Percentiles rank a stretch among this genome's conserved stretches.
phyloP scores from a whole-genome alignment of 2,888 invertebrate species.

The Lasioglossum calceatum region DNA sequence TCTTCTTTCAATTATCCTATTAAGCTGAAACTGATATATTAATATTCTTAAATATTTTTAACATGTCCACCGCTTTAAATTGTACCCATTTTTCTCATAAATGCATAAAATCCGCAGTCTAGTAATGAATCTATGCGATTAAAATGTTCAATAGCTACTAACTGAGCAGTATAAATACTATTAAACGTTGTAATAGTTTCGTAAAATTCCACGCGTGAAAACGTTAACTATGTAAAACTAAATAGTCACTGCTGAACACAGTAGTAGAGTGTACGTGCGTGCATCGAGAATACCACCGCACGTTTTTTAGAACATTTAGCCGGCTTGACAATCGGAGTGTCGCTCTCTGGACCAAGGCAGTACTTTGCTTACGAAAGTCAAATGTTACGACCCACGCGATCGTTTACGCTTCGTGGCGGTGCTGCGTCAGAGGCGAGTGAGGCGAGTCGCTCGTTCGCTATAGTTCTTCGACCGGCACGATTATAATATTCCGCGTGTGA shows the following conservation, averaged over 20 bases:
- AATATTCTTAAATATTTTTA: no score
- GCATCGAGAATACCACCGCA: neutral
- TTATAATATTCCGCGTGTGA: neutral
- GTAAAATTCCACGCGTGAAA: neutral
- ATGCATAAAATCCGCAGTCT: no score
- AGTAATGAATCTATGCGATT: neutral
- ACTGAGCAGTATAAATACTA: neutral
- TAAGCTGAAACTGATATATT: no score
- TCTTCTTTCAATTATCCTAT: no score
- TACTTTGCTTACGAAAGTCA: conserved; percentile 24
- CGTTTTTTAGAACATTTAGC: conserved; percentile 25
- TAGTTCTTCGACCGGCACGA: neutral
- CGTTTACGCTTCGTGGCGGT: conserved; percentile 28
- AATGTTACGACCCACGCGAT: conserved; percentile 38
- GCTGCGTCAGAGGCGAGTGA: conserved; percentile 22
- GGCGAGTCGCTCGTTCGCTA: conserved; percentile 10
- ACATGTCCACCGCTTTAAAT: no score
- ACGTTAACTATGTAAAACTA: neutral
- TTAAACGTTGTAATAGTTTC: neutral
- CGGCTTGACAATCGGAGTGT: neutral
- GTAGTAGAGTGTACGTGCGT: neutral
- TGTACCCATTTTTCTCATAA: no score
- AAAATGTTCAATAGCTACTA: neutral
- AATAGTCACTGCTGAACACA: neutral
- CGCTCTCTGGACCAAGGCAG: conserved; percentile 4